These are phyloP conservation scores for Sphenopsis melanotis DNA, from an alignment of 2,797 vertebrate species.

Conservation along the genomic window DNA sequence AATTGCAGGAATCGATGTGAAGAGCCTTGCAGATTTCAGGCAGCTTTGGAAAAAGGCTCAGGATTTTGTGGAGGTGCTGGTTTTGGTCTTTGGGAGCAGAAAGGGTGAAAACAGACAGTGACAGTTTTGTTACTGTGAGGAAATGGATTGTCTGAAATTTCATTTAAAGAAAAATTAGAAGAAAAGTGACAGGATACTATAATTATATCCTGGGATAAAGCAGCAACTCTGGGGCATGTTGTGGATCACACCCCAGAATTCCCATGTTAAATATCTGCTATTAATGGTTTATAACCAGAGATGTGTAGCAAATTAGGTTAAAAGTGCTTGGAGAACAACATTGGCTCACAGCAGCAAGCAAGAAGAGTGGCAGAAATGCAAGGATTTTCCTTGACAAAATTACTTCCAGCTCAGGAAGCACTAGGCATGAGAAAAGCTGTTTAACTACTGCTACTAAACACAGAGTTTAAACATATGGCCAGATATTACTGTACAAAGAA, in stretches of 20 bases:
- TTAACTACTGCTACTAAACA: not conserved
- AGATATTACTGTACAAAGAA: not conserved
- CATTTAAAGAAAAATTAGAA: not conserved
- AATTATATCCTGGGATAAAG: not conserved
- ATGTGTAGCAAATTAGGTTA: not conserved
- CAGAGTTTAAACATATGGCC: not conserved
- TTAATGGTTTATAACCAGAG: not conserved
- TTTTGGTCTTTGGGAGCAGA: not conserved
- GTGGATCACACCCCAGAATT: not conserved
- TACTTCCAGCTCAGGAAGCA: not conserved
- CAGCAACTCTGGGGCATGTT: not conserved
- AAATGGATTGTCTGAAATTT: not conserved
- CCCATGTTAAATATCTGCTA: not conserved
- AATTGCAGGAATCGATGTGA: not conserved
- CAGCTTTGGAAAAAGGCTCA: not conserved
- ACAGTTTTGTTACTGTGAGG: not conserved
- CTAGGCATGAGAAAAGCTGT: not conserved
- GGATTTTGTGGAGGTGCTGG: not conserved
- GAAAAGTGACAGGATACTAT: not conserved
- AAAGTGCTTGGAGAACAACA: not conserved
- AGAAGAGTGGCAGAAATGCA: not conserved
- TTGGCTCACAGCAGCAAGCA: not conserved
- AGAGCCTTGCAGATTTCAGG: not conserved
- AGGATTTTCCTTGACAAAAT: not conserved
- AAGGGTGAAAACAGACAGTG: not conserved